Evolutionary conservation across 1,140 invertebrate species (phyloP).

Genomic region (Rhagoletis pomonella): DNA sequence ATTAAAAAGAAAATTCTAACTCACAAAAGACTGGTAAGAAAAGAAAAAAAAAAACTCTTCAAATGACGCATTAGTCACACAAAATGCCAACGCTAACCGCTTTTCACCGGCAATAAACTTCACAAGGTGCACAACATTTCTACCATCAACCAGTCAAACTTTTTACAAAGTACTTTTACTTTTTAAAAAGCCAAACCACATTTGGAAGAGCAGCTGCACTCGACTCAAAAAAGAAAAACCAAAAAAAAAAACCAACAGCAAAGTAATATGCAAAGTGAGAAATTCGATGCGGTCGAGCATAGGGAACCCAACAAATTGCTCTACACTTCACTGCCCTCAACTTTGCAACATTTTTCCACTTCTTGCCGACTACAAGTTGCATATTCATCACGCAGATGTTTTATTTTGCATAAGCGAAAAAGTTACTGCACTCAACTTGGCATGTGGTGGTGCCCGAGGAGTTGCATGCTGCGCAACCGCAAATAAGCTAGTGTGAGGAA

Average conservation of each 20-base stretch:
- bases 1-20: no score
- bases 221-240: not conserved
- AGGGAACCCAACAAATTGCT: not conserved
- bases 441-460: not conserved
- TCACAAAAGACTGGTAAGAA: not conserved
- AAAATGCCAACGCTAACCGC: not conserved
- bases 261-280: not conserved
- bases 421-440: not conserved
- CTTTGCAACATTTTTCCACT: not conserved
- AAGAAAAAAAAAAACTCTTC: not conserved
- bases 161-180: no score
- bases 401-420: constrained; percentile 11
- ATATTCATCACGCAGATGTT: not conserved
- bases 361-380: not conserved
- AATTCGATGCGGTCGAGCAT: not conserved
- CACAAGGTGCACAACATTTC: not conserved
- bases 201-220: not conserved
- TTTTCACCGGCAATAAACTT: not conserved
- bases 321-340: no score
- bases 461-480: not conserved
- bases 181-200: no score
- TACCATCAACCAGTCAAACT: not conserved
- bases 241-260: not conserved
- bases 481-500: not conserved
- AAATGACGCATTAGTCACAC: not conserved